Base-by-base conservation (phyloP, 2,797 vertebrate species). In the Valencia hispanica region DNA sequence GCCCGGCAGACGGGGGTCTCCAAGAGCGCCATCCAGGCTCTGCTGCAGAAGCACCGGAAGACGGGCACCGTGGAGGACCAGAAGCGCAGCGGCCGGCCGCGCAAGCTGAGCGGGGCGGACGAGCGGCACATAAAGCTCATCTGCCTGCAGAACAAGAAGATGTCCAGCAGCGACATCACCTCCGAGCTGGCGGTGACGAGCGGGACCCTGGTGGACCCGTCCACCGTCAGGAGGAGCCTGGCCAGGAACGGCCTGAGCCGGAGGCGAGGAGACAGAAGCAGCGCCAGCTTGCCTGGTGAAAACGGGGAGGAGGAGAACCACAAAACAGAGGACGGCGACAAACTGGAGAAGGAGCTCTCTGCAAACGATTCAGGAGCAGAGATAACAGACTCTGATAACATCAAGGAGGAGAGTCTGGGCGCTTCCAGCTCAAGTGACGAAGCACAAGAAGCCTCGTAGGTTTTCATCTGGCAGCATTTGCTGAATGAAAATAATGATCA, bases 1-100 rank as follows among this genome's bases (percentile, higher is more conserved):
- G 65, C 79, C 3, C 51, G 36, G 0, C 70, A 79, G 79, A 86
- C 75, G 68, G 75, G 80, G n/a, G 75, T 84, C 61, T 83, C 77
- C 77, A 76, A 51, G 75, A 32, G 72, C 48, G 76, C 68, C 25
- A 63, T 82, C 1, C 79, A 85, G 79, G 84, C 66, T 71, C 63
- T 87, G 74, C 82, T 89, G 84, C 81, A 89, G 79, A 87, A 87
- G 78, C 87, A 88, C 86, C 87, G 87, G 81, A 63, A 84, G 84
- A 88, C 51, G 17, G 77, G 83, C 27, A 72, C 74, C 51, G 43
- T 77, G 68, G 78, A 88, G 80, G 88, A 87, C 51, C 75, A 36
- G 80, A 88, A 79, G 79, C 53, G 30, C 77, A 84, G 82, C 78
- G 82, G 83, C 70, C 69, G 63, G 55, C 75, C 86, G 72, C 88